phyloP scores from a whole-genome alignment of 2,888 invertebrate species.

The Bruchidius siliquastri region DNA sequence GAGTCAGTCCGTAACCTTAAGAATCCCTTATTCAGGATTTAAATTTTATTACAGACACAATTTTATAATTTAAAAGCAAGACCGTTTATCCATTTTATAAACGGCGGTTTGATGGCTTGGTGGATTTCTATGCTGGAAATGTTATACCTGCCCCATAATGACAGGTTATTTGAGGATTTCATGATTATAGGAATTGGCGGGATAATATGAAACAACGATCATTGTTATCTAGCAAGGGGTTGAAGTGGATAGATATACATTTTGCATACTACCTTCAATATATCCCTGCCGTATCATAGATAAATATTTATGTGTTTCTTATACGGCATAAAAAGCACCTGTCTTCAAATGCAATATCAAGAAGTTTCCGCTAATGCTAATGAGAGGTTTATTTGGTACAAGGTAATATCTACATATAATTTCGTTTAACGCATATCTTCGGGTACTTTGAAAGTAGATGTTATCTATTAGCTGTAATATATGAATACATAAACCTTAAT shows the following conservation, averaged over 20 bases:
- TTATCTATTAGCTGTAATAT: too few relatives aligned
- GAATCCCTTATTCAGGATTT: neutral
- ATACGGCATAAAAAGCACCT: neutral
- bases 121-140: neutral
- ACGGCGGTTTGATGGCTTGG: neutral
- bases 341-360: too few relatives aligned
- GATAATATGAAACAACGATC: conserved; percentile 9
- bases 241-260: neutral
- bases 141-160: conserved; percentile 14
- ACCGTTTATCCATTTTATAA: neutral
- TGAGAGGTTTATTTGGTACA: too few relatives aligned
- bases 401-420: too few relatives aligned
- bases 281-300: neutral
- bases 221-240: conserved; percentile 11
- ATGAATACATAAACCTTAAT: too few relatives aligned
- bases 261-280: neutral
- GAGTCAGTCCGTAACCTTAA: neutral
- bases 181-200: conserved; percentile 27
- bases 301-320: neutral
- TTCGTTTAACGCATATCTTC: too few relatives aligned
- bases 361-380: too few relatives aligned
- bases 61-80: conserved; percentile 9
- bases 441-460: too few relatives aligned
- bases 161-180: conserved; percentile 25
- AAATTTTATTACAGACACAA: conserved; percentile 10